Evolutionary conservation across 2,797 vertebrate species (phyloP).

Genomic region (Simalia tracyae): DNA sequence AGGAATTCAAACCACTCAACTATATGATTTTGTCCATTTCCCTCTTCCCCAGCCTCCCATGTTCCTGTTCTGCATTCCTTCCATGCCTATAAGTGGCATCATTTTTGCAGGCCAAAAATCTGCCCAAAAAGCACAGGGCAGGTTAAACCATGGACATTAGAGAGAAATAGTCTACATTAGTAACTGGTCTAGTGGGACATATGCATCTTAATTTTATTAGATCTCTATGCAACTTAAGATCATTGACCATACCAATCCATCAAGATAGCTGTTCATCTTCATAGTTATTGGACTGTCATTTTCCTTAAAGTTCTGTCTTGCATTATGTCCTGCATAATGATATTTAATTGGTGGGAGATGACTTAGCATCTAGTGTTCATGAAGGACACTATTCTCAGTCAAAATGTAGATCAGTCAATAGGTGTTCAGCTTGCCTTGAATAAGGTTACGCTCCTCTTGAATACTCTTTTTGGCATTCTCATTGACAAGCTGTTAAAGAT

Average conservation of each 20-base stretch:
- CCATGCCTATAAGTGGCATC: not conserved
- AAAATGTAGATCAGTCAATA: not conserved
- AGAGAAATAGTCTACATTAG: no score
- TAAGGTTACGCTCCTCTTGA: not conserved
- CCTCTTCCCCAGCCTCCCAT: not conserved
- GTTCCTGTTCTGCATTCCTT: not conserved
- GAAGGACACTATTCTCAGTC: not conserved
- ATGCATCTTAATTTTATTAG: no score
- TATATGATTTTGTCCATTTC: not conserved
- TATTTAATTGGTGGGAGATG: not conserved
- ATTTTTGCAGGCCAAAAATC: not conserved
- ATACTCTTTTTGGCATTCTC: no score
- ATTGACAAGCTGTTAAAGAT: no score
- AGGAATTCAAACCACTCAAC: not conserved
- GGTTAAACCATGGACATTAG: not conserved
- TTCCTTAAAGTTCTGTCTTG: no score
- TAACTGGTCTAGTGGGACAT: no score
- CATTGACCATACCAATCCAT: no score
- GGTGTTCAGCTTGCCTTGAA: not conserved
- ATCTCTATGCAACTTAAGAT: no score
- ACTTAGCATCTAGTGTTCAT: not conserved
- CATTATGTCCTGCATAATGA: no score
- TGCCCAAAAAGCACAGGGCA: not conserved
- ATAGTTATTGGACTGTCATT: no score
- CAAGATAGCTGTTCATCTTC: no score